Base-by-base conservation (phyloP, 2,113 vertebrate species). In the Cyprinodon tularosa region DNA sequence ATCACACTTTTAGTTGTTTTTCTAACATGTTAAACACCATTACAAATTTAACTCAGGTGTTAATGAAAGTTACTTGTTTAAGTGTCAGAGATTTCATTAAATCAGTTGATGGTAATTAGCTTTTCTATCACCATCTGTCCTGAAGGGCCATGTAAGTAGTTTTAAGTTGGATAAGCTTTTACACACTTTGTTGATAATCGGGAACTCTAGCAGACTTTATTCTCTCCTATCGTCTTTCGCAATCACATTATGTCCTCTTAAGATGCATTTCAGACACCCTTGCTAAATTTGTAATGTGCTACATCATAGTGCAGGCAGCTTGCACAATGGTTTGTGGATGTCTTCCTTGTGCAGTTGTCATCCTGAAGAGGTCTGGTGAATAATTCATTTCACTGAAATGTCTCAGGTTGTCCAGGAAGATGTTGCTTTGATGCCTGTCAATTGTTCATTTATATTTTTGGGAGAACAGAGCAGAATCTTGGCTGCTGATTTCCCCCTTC, bases 211-310 rank as follows among this genome's bases (percentile, higher is more conserved):
- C 67, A 68, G 39, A 17, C 20, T 47, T 45, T n/a, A 45, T 44
- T 39, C 74, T 36, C 74, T 59, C 68, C 62, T 20, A n/a, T 75
- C 80, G 80, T 88, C 66, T 79, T 82, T 88, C 84, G 85, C 86
- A 85, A 91, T 84, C 82, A 80, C 73, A 77, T 84, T 76, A 80
- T 71, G 77, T 71, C 84, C 59, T 88, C 80, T 85, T 72, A 80
- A 83, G 84, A 80, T 86, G 59, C 76, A 81, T 80, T 84, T 85
- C 71, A 77, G 70, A 72, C 74, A 74, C 66, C 65, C 39, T 71
- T 76, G 77, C 67, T 87, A 83, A 88, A 89, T 84, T 38, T 1
- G 20, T 83, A 83, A 89, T 84, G 80, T 29, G 3, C 62, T 39
- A 78, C 74, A 76, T 83, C 77, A 75, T 63, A 15, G 17, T 11